Base-by-base conservation (phyloP, 2,888 invertebrate species). In the Mesoligia furuncula region DNA sequence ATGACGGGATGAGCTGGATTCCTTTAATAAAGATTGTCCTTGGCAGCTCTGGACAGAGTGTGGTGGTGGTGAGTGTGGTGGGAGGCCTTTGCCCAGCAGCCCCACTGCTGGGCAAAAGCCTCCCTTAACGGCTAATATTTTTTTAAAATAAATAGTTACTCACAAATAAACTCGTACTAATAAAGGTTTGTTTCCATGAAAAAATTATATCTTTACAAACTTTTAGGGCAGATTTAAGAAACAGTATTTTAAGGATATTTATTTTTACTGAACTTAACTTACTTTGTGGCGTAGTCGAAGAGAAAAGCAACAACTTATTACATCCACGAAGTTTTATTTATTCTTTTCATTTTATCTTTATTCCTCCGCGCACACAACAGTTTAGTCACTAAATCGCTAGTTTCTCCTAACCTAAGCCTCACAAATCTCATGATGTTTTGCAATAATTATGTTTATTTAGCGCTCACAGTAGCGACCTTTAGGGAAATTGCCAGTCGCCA, bases 401-500 rank as follows among this genome's bases (percentile, higher is more conserved):
- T 2, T n/a, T 54, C 75, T 69, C 11, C 7, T 48, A 39, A 67
- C 82, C 76, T 69, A 24, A 8, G 0, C 45, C 31, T 13, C 8
- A 57, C 73, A 68, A 87, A 87, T 67, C 73, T 75, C 54, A 73
- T 71, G 80, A 84, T 79, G 75, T 93, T 91, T 92, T 91, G 92
- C 86, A 93, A 93, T 93, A 92, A 93, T 91, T 92, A 90, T 93
- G 91, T 93, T 91, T 92, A 91, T 92, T 92, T 90, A 90, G 90
- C 88, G 84, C 86, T 89, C 79, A 90, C 88, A 87, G 90, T 87
- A 83, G 85, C 88, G 91, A 93, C 93, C 93, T 93, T 93, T 93
- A 86, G 88, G 89, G 91, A 91, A 92, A 93, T 92, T 90, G 84
- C 87, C 84, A 42, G 66, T 72, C 77, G 80, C 83, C 71, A 79